Percentiles rank a stretch among this genome's conserved stretches.
Evolutionary conservation across 2,888 invertebrate genomes (phyloP).

Genomic region (Drosophila bunnanda): DNA sequence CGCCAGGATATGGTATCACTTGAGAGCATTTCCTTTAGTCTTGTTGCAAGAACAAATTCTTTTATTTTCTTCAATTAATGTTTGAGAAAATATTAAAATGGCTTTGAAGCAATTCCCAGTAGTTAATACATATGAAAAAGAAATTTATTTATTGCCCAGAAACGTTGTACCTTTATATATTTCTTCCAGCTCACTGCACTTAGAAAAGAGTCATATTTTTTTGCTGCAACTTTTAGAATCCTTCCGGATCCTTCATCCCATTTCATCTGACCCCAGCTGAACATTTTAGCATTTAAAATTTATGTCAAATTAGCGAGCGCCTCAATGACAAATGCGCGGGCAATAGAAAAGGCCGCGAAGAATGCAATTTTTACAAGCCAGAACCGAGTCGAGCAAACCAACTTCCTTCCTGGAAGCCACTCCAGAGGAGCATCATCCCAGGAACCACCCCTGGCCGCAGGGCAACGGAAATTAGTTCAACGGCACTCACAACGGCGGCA

Average conservation of each 20-base stretch:
- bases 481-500: constrained; percentile 67
- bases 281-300: constrained; percentile 62
- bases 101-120: not conserved
- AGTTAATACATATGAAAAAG: not conserved
- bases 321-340: constrained; percentile 71
- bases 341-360: constrained; percentile 32
- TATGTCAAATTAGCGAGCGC: constrained; percentile 70
- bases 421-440: constrained; percentile 18
- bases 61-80: not conserved
- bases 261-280: constrained; percentile 32
- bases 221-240: constrained; percentile 1
- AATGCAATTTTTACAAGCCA: constrained; percentile 46
- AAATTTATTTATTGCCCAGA: not conserved
- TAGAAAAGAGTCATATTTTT: not conserved
- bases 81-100: not conserved
- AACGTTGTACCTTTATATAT: not conserved
- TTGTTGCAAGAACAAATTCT: not conserved
- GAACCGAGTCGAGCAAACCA: constrained; percentile 31
- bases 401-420: constrained; percentile 43
- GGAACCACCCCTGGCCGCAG: constrained; percentile 17
- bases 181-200: not conserved
- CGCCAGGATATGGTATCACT: not conserved
- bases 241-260: constrained; percentile 22
- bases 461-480: constrained; percentile 74
- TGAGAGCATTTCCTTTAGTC: not conserved